Percentiles rank a stretch among this genome's conserved stretches.
These are phyloP conservation scores for Phylloscopus whistleri DNA, from an alignment of 2,113 vertebrate genomes.

Conservation along the genomic window DNA sequence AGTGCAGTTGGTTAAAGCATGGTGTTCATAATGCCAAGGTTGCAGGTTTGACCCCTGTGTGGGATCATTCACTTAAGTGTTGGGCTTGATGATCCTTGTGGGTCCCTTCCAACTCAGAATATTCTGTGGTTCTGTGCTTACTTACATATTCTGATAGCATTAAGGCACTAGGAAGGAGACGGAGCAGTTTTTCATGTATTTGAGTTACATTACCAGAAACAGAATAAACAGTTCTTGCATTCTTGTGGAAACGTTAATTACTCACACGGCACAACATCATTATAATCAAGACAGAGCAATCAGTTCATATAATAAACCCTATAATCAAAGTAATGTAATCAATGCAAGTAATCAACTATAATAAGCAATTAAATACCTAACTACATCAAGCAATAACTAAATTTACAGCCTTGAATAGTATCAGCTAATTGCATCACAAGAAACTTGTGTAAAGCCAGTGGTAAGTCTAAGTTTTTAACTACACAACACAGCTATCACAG, in stretches of 20 bases:
- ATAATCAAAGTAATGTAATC: conserved; percentile 58
- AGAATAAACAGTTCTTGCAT: conserved; percentile 15
- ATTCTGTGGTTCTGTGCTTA: not conserved
- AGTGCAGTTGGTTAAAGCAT: not conserved
- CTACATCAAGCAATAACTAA: conserved; percentile 48
- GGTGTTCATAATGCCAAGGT: not conserved
- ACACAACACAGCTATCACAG: not conserved
- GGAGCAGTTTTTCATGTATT: not conserved
- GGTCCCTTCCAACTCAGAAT: not conserved
- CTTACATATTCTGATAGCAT: not conserved
- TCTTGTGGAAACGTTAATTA: conserved; percentile 30
- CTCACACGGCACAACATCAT: conserved; percentile 11
- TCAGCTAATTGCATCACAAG: conserved; percentile 26
- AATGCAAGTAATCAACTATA: conserved; percentile 52
- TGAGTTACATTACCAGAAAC: not conserved
- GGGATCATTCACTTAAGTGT: not conserved
- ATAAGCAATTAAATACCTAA: conserved; percentile 53
- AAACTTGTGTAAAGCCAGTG: not conserved
- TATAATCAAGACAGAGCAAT: conserved; percentile 60
- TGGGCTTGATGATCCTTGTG: not conserved
- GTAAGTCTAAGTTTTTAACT: not conserved
- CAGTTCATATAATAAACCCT: conserved; percentile 30
- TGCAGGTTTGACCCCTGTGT: not conserved
- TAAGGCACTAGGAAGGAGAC: not conserved
- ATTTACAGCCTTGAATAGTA: conserved; percentile 45